phyloP scores from a whole-genome alignment of 2,797 vertebrate species.

The Dermochelys coriacea region DNA sequence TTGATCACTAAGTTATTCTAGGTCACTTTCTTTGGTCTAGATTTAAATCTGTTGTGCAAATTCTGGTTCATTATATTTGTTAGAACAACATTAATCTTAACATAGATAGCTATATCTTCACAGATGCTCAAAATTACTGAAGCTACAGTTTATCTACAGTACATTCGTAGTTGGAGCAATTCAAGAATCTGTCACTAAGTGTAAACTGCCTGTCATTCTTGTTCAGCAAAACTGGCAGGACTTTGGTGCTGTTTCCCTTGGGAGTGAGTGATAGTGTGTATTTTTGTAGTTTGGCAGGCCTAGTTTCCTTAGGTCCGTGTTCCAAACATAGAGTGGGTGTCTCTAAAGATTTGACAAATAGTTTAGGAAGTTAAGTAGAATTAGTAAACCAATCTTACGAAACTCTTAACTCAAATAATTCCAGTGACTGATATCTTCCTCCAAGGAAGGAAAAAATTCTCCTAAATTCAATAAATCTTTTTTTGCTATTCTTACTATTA shows the following conservation, averaged over 20 bases:
- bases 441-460: not conserved
- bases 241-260: not conserved
- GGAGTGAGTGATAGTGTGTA: not conserved
- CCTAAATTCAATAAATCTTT: not conserved
- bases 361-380: slow-evolving; percentile 28
- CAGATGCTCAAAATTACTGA: not conserved
- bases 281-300: not conserved
- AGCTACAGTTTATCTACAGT: not conserved
- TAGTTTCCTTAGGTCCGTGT: not conserved
- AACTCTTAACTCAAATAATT: not conserved
- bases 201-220: not conserved
- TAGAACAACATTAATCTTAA: not conserved
- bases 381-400: not conserved
- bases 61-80: not conserved
- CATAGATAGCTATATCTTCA: not conserved
- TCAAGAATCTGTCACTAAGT: not conserved
- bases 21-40: not conserved
- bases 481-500: not conserved
- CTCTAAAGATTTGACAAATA: not conserved
- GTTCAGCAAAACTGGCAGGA: not conserved
- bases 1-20: not conserved
- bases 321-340: not conserved
- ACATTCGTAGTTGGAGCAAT: not conserved
- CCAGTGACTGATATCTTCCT: not conserved
- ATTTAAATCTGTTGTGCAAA: not conserved